phyloP scores from a whole-genome alignment of 2,113 vertebrate species.

The Grallaria varia region DNA sequence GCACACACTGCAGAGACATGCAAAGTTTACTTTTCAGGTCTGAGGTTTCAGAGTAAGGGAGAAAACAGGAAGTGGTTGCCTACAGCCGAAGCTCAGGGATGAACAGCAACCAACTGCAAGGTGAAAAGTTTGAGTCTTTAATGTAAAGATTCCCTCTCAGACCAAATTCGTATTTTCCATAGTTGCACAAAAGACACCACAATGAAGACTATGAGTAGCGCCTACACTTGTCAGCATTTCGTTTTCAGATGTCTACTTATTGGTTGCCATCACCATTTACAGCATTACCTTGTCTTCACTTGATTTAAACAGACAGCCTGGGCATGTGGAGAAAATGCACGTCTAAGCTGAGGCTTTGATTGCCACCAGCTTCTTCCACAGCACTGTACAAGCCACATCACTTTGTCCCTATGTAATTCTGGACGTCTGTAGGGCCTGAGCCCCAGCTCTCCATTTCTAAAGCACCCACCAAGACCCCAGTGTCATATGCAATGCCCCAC shows the following conservation, averaged over 20 bases:
- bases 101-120: neutral
- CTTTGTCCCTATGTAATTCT: neutral
- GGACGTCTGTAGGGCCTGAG: neutral
- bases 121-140: neutral
- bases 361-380: neutral
- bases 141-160: neutral
- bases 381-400: neutral
- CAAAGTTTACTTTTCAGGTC: neutral
- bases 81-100: neutral
- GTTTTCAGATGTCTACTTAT: neutral
- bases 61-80: constrained; percentile 51
- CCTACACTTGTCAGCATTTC: neutral
- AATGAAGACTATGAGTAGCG: fast-evolving
- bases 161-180: fast-evolving
- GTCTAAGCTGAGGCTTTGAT: fast-evolving
- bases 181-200: neutral
- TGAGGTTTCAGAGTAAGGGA: neutral
- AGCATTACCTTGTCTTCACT: neutral
- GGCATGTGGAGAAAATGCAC: neutral
- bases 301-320: neutral
- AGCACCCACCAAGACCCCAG: neutral
- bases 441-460: neutral
- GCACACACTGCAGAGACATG: neutral
- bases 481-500: fast-evolving
- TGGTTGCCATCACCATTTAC: neutral